phyloP scores from a whole-genome alignment of 2,113 vertebrate species.

The Gasterosteus aculeatus region DNA sequence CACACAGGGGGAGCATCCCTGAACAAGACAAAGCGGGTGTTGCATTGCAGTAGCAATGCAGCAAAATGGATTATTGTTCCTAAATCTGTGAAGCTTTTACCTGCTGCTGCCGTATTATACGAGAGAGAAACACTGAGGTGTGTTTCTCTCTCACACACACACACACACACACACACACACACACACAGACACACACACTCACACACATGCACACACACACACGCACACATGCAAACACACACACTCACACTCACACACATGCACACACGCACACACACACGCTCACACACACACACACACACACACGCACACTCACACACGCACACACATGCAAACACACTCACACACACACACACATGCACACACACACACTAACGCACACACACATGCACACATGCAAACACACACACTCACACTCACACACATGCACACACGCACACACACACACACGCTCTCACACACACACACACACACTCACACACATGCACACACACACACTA shows the following conservation, averaged over 20 bases:
- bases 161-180: conserved; percentile 20
- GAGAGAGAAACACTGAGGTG: not conserved
- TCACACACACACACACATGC: too few species aligned
- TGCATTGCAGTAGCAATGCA: conserved; percentile 80
- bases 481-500: too few species aligned
- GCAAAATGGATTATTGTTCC: conserved; percentile 68
- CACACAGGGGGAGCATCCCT: conserved; percentile 29
- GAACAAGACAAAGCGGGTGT: conserved; percentile 62
- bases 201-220: conserved; percentile 7
- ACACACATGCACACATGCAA: too few species aligned
- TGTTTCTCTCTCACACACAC: conserved; percentile 6
- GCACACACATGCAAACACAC: too few species aligned
- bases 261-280: too few species aligned
- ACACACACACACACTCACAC: not conserved
- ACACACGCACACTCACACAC: too few species aligned
- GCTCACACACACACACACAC: too few species aligned
- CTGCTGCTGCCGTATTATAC: conserved; percentile 41
- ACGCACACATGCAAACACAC: conserved; percentile 7
- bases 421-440: conserved; percentile 1
- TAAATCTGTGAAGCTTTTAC: conserved; percentile 54
- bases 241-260: not conserved
- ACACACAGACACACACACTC: conserved; percentile 4
- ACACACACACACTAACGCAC: too few species aligned
- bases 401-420: not conserved
- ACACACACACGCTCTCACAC: conserved; percentile 11